Percentiles rank a stretch among this genome's conserved stretches.
Conservation (phyloP, 1,140 invertebrate genomes). For the Tetramorium alpestre region DNA sequence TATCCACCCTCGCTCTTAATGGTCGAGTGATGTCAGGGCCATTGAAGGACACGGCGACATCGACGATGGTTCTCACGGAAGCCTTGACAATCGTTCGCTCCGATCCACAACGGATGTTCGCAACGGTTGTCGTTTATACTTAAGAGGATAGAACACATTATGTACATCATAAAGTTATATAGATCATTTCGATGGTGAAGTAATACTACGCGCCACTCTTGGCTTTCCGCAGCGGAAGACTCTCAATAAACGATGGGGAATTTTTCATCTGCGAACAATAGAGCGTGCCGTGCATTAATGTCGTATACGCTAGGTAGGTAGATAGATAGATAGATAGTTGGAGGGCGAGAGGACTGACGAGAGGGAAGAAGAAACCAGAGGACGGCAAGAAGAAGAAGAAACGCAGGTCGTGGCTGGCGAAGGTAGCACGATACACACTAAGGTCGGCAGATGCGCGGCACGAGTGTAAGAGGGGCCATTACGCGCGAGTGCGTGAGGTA, state of each 20-base stretch:
- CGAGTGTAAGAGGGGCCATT: conserved; percentile 73
- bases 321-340: background rate
- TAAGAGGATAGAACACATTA: background rate
- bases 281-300: conserved; percentile 1
- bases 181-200: background rate
- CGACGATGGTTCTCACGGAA: background rate
- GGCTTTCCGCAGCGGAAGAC: background rate
- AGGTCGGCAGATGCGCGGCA: conserved; percentile 71
- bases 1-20: background rate
- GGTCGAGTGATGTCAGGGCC: background rate
- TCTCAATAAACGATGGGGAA: background rate
- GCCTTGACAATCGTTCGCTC: background rate
- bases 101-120: background rate
- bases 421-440: conserved; percentile 60
- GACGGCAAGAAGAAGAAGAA: conserved; percentile 38
- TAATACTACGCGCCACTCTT: background rate
- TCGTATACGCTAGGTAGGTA: conserved; percentile 1
- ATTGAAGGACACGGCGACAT: conserved; percentile 12
- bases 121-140: background rate
- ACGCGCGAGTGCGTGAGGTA: conserved; percentile 74
- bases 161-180: background rate
- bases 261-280: conserved; percentile 29
- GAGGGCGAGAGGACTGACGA: background rate
- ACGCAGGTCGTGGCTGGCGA: conserved; percentile 49
- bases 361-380: conserved; percentile 22